A percentile compares a stretch with the other conserved stretches of the same genome.
These are phyloP conservation scores for Leptinotarsa peninsularis DNA, from an alignment of 2,888 invertebrate species.

Conservation along the genomic window DNA sequence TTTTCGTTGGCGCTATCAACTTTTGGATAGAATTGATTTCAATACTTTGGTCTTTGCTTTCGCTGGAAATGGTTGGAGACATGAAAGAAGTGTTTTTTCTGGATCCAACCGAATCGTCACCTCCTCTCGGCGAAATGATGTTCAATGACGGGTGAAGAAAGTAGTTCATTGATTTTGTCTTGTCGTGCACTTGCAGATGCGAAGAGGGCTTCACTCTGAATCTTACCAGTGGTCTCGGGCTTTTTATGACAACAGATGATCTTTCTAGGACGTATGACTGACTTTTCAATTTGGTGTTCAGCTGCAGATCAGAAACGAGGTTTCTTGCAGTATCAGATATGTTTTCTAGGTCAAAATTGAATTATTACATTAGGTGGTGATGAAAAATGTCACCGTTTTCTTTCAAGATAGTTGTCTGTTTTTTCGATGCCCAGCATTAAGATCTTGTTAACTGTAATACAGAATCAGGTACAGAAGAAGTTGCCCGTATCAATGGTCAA, in stretches of 20 bases:
- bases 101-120: background rate
- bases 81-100: constrained; percentile 55
- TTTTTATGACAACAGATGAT: constrained; percentile 19
- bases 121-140: background rate
- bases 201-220: constrained; percentile 1
- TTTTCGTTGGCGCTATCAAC: constrained; percentile 56
- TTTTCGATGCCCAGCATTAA: no score
- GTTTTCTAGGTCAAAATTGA: constrained; percentile 20
- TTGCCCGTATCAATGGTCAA: no score
- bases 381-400: background rate
- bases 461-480: no score
- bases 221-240: background rate
- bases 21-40: constrained; percentile 53
- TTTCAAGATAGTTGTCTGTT: no score
- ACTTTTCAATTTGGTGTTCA: constrained; percentile 16
- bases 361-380: background rate
- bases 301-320: background rate
- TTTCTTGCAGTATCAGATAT: background rate
- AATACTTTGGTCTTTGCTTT: constrained; percentile 58
- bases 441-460: no score
- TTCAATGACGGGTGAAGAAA: constrained; percentile 27
- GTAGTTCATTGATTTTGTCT: constrained; percentile 41
- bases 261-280: constrained; percentile 26
- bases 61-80: constrained; percentile 62
- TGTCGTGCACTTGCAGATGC: background rate